phyloP scores from a whole-genome alignment of 1,140 invertebrate genomes.

The Hycleus cichorii region DNA sequence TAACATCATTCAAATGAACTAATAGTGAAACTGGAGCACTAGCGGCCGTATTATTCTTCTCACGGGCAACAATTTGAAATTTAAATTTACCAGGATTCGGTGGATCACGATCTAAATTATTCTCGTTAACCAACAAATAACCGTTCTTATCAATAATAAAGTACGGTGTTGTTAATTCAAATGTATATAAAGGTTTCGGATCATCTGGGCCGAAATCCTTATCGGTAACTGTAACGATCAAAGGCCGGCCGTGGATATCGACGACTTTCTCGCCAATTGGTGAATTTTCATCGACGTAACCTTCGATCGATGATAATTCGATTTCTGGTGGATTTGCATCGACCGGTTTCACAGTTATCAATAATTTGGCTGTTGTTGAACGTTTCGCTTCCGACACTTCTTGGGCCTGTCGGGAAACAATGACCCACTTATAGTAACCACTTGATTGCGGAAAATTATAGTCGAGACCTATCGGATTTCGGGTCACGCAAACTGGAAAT shows the following conservation, averaged over 20 bases:
- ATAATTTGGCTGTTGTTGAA: slow-evolving; percentile 74
- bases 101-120: slow-evolving; percentile 78
- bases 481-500: too few species aligned
- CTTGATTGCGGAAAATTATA: too few species aligned
- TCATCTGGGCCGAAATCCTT: slow-evolving; percentile 67
- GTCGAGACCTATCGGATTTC: too few species aligned
- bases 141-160: slow-evolving; percentile 72
- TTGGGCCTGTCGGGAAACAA: slow-evolving; percentile 53
- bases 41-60: slow-evolving; percentile 67
- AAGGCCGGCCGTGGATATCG: slow-evolving; percentile 56
- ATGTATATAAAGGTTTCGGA: slow-evolving; percentile 66
- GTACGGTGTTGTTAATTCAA: slow-evolving; percentile 76
- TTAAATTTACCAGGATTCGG: slow-evolving; percentile 76
- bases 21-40: slow-evolving; percentile 72
- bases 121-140: slow-evolving; percentile 69
- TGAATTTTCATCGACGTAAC: slow-evolving; percentile 78
- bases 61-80: slow-evolving; percentile 74
- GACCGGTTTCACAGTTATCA: slow-evolving; percentile 72
- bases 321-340: slow-evolving; percentile 79
- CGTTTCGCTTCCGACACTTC: slow-evolving; percentile 68
- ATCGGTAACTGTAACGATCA: slow-evolving; percentile 68
- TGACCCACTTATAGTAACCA: too few species aligned
- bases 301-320: slow-evolving; percentile 60
- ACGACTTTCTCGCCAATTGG: slow-evolving; percentile 74
- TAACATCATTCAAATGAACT: slow-evolving; percentile 72